Percentiles rank a stretch among this genome's conserved stretches.
phyloP scores from a whole-genome alignment of 2,797 vertebrate species.

The Sarcoramphus papa region DNA sequence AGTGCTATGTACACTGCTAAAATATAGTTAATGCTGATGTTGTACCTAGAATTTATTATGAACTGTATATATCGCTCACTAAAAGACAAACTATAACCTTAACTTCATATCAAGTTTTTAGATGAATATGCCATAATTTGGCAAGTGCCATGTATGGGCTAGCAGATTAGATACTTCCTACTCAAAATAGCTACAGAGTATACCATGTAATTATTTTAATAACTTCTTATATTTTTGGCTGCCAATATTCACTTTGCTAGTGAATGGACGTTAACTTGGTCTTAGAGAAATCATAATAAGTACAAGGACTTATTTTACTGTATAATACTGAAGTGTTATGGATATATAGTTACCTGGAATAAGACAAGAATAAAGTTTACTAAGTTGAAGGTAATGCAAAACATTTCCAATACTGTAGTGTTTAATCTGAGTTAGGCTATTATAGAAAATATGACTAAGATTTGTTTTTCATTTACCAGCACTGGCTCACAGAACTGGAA shows the following conservation, averaged over 20 bases:
- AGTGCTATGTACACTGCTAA: neutral
- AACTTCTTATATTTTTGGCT: neutral
- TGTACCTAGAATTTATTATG: neutral
- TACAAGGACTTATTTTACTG: neutral
- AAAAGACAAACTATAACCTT: neutral
- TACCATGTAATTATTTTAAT: neutral
- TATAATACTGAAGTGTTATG: neutral
- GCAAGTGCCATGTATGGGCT: neutral
- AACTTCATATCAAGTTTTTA: neutral
- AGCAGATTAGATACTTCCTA: neutral
- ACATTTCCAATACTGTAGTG: neutral
- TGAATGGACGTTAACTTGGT: neutral
- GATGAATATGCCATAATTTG: neutral
- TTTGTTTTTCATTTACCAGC: constrained; percentile 75
- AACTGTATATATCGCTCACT: neutral
- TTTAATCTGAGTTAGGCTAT: neutral
- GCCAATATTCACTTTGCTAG: neutral
- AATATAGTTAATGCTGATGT: neutral
- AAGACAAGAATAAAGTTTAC: neutral
- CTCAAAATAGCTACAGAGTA: neutral
- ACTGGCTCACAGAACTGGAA: constrained; percentile 99
- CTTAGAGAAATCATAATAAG: neutral
- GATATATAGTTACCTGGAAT: neutral
- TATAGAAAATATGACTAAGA: neutral
- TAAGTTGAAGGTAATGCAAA: neutral